phyloP scores from a whole-genome alignment of 2,888 invertebrate genomes.

The Dryadula phaetusa region DNA sequence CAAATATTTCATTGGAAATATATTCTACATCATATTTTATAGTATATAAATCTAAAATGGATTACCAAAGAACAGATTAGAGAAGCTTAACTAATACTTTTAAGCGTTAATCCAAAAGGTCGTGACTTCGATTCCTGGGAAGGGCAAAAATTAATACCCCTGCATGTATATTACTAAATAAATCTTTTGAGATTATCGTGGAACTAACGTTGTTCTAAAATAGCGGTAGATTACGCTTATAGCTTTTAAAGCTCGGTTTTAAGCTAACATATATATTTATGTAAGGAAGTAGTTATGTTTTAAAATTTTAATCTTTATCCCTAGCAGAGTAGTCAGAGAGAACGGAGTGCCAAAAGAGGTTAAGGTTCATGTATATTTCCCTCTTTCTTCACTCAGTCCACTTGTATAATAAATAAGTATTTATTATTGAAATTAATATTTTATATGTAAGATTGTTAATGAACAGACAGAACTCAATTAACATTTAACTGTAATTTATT shows the following conservation, averaged over 20 bases:
- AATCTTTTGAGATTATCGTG: conserved; percentile 1
- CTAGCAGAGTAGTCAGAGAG: not conserved
- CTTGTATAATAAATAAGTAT: too few relatives aligned
- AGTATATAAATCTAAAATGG: not conserved
- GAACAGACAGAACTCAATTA: too few relatives aligned
- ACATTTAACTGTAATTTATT: too few relatives aligned
- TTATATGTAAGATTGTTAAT: too few relatives aligned
- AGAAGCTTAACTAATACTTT: not conserved
- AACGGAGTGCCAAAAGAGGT: too few relatives aligned
- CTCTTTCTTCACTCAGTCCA: too few relatives aligned
- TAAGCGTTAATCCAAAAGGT: not conserved
- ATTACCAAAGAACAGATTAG: not conserved
- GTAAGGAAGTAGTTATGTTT: too few relatives aligned
- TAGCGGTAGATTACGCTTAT: not conserved
- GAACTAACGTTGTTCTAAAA: not conserved
- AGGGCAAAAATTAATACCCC: not conserved
- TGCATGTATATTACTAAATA: not conserved
- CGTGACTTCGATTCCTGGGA: not conserved
- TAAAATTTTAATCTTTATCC: not conserved
- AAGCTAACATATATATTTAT: not conserved
- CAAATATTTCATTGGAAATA: too few relatives aligned
- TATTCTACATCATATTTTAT: too few relatives aligned
- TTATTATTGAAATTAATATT: too few relatives aligned
- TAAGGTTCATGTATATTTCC: too few relatives aligned
- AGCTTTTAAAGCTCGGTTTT: not conserved